Percentiles rank a stretch among this genome's conserved stretches.
phyloP scores from a whole-genome alignment of 2,113 vertebrate species.

The Chaetodon auriga region DNA sequence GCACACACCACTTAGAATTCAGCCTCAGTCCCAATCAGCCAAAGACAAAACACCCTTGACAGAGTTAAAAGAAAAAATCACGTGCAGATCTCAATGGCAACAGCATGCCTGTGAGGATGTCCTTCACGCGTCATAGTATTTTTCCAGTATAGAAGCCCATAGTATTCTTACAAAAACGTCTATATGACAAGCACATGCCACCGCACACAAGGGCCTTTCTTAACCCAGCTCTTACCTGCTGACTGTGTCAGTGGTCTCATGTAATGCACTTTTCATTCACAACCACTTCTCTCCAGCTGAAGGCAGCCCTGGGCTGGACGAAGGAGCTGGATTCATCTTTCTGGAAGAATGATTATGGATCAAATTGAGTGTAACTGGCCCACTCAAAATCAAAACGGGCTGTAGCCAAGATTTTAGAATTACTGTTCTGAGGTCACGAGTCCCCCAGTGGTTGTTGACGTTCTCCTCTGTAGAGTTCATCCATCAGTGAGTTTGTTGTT shows the following conservation, averaged over 20 bases:
- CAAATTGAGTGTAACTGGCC: background rate
- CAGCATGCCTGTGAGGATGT: background rate
- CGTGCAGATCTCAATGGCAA: background rate
- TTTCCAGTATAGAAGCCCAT: no score
- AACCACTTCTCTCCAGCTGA: background rate
- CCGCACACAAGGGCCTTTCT: background rate
- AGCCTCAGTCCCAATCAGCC: no score
- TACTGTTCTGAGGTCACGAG: no score
- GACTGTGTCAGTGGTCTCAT: background rate
- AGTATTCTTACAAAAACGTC: background rate
- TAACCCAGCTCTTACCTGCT: background rate
- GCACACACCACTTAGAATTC: background rate
- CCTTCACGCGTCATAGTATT: background rate
- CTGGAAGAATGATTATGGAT: background rate
- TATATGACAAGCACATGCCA: background rate
- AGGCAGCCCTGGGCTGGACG: background rate
- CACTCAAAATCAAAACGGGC: background rate
- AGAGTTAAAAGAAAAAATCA: no score
- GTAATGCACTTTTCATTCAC: background rate
- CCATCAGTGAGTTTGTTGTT: no score
- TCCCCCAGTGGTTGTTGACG: no score
- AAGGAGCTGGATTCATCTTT: conserved; percentile 2
- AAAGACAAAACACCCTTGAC: background rate
- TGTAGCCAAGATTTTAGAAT: no score
- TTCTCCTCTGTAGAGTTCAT: no score